Conservation (phyloP, 1,140 invertebrate species). For the Heliconius himera region DNA sequence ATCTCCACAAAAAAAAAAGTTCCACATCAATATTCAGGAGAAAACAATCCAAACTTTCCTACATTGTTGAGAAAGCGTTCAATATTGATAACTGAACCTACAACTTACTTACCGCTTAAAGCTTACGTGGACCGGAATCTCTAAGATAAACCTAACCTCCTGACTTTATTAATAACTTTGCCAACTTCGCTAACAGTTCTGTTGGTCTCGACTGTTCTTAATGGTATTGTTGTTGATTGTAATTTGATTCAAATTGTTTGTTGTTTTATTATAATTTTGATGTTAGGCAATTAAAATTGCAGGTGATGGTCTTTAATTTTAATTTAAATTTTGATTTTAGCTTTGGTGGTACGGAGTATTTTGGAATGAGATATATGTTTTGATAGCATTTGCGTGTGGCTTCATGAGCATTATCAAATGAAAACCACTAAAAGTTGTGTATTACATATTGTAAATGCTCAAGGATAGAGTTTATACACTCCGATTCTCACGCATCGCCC, state of each 20-base stretch:
- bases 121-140: constrained; percentile 2
- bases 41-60: neutral
- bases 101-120: constrained; percentile 2
- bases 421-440: too few species aligned
- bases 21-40: neutral
- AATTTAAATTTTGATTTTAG: too few species aligned
- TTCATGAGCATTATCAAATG: too few species aligned
- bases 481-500: too few species aligned
- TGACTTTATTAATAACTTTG: constrained; percentile 1
- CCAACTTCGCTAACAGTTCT: neutral
- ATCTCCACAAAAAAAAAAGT: neutral
- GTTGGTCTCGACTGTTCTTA: neutral
- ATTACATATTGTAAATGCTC: too few species aligned
- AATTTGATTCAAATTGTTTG: neutral
- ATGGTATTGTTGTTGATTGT: neutral
- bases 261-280: neutral
- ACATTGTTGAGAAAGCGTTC: constrained; percentile 3
- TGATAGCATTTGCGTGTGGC: too few species aligned
- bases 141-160: neutral
- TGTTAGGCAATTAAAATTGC: neutral
- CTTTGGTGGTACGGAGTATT: too few species aligned
- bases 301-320: too few species aligned
- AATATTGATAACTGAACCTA: constrained; percentile 4
- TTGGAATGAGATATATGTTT: too few species aligned
- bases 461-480: too few species aligned